Evolutionary conservation across 2,888 invertebrate genomes (phyloP).

Genomic region (Agrotis puta): DNA sequence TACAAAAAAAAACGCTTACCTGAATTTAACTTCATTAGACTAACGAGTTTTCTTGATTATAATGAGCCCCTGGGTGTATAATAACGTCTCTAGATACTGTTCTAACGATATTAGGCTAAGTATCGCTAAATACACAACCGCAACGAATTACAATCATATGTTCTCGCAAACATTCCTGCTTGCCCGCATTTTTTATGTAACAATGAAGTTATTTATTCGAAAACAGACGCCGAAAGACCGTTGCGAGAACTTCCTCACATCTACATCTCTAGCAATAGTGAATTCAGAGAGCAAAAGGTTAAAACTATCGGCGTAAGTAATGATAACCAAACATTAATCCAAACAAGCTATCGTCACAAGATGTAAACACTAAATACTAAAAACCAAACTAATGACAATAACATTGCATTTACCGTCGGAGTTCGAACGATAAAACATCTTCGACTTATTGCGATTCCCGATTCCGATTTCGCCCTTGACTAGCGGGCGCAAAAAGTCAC

Average conservation of each 20-base stretch:
- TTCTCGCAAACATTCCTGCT: conserved; percentile 65
- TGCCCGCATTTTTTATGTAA: conserved; percentile 67
- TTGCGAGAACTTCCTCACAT: conserved; percentile 80
- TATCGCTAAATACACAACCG: conserved; percentile 43
- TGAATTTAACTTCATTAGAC: conserved; percentile 75
- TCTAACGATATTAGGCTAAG: conserved; percentile 49
- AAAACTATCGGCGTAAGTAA: conserved; percentile 84
- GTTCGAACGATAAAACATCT: conserved; percentile 92
- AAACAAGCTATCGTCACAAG: conserved; percentile 82
- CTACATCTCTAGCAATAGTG: conserved; percentile 77
- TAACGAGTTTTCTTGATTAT: conserved; percentile 67
- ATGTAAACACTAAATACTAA: conserved; percentile 88
- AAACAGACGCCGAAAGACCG: conserved; percentile 71
- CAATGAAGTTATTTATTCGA: conserved; percentile 58
- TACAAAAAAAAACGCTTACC: conserved; percentile 66
- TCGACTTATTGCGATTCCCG: conserved; percentile 90
- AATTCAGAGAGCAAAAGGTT: conserved; percentile 83
- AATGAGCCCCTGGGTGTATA: conserved; percentile 35
- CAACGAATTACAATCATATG: conserved; percentile 61
- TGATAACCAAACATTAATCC: conserved; percentile 88
- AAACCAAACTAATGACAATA: conserved; percentile 90
- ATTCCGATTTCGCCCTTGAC: conserved; percentile 91
- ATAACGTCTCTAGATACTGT: conserved; percentile 46
- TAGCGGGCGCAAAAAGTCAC: conserved; percentile 91
- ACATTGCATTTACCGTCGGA: conserved; percentile 91